These are phyloP conservation scores for Campylomormyrus tamandua DNA, from an alignment of 2,113 vertebrate genomes.

Conservation along the genomic window DNA sequence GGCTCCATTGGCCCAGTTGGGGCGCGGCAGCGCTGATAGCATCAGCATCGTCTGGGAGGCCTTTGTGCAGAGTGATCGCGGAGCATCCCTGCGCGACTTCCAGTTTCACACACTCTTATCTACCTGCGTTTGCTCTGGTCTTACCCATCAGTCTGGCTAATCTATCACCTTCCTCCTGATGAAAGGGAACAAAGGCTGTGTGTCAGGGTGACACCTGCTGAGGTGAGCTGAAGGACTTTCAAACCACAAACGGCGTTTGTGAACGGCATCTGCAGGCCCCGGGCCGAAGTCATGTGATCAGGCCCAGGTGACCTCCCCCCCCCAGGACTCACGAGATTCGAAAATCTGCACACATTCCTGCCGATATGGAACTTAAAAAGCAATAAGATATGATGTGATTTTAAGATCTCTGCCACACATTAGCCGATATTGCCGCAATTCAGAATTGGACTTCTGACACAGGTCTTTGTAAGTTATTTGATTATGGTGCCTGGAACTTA, in stretches of 20 bases:
- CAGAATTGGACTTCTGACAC: not conserved
- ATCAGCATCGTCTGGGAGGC: constrained; percentile 50
- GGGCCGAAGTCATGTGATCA: not conserved
- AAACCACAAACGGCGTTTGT: not conserved
- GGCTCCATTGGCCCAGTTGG: constrained; percentile 51
- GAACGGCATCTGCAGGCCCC: not conserved
- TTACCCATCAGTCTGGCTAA: constrained; percentile 48
- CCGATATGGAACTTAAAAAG: not conserved
- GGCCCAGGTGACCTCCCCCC: not conserved
- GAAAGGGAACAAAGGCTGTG: constrained; percentile 45
- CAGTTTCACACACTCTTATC: constrained; percentile 59
- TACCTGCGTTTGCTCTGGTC: constrained; percentile 32
- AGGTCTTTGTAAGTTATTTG: not conserved
- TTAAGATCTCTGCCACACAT: not conserved
- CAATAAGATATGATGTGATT: not conserved
- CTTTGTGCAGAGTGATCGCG: constrained; percentile 53
- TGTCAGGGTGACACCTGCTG: constrained; percentile 31
- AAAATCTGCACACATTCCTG: not conserved
- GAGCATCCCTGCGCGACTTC: constrained; percentile 40
- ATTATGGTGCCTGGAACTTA: not conserved
- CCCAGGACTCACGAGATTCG: not conserved
- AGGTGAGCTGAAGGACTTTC: constrained; percentile 26
- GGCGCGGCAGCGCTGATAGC: constrained; percentile 58
- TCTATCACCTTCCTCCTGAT: constrained; percentile 45
- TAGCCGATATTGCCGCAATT: not conserved